Evolutionary conservation across 2,113 vertebrate genomes (phyloP).

Genomic region (Rhabdomys dilectus): DNA sequence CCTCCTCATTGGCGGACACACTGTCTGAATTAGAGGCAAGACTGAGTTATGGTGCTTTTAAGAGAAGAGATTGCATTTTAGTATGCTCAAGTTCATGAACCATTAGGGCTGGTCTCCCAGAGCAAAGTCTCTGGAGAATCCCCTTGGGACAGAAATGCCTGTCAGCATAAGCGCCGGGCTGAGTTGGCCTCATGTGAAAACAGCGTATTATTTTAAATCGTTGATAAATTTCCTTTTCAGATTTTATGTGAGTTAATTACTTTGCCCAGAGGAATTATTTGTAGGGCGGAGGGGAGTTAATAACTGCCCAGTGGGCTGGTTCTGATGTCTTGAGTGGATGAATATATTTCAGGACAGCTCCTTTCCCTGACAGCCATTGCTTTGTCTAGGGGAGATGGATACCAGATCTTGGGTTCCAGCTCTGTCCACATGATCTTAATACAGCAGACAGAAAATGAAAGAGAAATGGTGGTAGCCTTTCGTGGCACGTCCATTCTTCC

Average conservation of each 20-base stretch:
- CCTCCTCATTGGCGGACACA: constrained; percentile 51
- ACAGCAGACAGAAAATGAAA: constrained; percentile 78
- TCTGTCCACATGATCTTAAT: constrained; percentile 76
- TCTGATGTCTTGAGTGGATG: background rate
- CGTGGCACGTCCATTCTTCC: constrained; percentile 77
- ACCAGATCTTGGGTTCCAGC: background rate
- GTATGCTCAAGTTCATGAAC: constrained; percentile 40
- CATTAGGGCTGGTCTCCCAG: background rate
- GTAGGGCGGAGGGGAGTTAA: background rate
- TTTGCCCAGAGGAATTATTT: constrained; percentile 14
- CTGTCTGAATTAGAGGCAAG: constrained; percentile 72
- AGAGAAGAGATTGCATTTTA: constrained; percentile 59
- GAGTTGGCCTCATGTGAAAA: background rate
- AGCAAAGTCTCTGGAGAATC: background rate
- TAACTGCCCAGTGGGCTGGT: background rate
- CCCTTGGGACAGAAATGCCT: background rate
- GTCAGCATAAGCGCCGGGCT: background rate
- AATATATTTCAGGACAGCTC: background rate
- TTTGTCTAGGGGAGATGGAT: background rate
- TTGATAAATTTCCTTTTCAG: background rate
- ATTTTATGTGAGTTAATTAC: constrained; percentile 26
- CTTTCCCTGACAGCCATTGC: background rate
- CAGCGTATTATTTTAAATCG: background rate
- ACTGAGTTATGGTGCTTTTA: constrained; percentile 72
- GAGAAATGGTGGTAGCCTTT: constrained; percentile 87